Evolutionary conservation across 2,113 vertebrate species (phyloP).

Genomic region (Thinocorus orbignyianus): DNA sequence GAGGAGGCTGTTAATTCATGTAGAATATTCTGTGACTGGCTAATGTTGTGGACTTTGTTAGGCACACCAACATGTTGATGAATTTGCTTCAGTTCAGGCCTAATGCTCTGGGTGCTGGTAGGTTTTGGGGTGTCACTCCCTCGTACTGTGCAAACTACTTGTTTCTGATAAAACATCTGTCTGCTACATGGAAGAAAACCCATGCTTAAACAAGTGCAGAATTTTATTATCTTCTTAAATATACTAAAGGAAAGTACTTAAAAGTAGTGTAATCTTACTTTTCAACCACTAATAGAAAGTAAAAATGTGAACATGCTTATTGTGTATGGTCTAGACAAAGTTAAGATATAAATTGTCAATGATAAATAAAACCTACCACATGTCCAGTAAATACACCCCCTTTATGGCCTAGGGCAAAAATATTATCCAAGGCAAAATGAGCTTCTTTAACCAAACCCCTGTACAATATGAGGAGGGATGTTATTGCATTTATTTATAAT

Average conservation of each 20-base stretch:
- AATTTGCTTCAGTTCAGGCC: neutral
- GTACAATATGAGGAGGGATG: neutral
- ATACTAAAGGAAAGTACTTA: neutral
- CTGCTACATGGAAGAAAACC: neutral
- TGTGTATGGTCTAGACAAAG: neutral
- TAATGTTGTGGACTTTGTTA: neutral
- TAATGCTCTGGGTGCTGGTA: neutral
- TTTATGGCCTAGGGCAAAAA: neutral
- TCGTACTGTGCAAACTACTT: neutral
- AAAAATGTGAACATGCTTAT: neutral
- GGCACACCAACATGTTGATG: neutral
- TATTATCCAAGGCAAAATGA: neutral
- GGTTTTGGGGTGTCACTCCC: neutral
- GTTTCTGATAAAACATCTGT: neutral
- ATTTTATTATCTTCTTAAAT: neutral
- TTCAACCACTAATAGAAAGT: neutral
- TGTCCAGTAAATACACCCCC: neutral
- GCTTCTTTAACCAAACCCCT: neutral
- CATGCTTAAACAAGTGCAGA: neutral
- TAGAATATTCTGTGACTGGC: neutral
- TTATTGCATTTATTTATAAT: neutral
- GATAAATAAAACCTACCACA: neutral
- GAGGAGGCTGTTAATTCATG: neutral
- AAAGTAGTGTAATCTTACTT: neutral
- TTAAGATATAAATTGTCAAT: neutral